Evolutionary conservation across 2,888 invertebrate genomes (phyloP).

Genomic region (Phragmatobia fuliginosa): DNA sequence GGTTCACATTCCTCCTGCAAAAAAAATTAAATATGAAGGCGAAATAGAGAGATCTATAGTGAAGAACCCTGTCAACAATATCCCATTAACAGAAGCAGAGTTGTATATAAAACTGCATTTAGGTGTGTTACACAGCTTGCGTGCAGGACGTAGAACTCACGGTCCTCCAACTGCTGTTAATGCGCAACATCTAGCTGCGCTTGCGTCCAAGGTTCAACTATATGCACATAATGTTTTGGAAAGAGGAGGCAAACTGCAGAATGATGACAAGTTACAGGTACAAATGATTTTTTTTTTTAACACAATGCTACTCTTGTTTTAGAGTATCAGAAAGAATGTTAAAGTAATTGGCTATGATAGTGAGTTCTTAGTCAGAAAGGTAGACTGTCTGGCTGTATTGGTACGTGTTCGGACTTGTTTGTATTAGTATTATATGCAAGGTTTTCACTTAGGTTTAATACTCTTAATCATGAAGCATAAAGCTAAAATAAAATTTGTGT

Average conservation of each 20-base stretch:
- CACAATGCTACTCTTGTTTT: too few species aligned
- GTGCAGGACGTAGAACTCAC: constrained; percentile 81
- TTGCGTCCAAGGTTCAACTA: constrained; percentile 79
- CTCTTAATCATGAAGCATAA: too few species aligned
- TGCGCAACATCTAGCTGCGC: constrained; percentile 87
- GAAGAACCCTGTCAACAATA: constrained; percentile 60
- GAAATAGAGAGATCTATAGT: constrained; percentile 60
- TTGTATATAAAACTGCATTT: constrained; percentile 90
- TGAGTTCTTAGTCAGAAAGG: background rate
- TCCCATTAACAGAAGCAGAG: constrained; percentile 67
- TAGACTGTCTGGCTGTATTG: too few species aligned
- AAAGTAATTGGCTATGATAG: background rate
- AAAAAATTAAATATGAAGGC: constrained; percentile 78
- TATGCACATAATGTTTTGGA: constrained; percentile 72
- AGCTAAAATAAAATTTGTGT: too few species aligned
- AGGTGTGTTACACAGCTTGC: constrained; percentile 88
- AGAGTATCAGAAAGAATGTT: background rate
- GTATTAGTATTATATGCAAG: too few species aligned
- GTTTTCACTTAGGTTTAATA: too few species aligned
- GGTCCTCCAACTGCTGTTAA: constrained; percentile 88
- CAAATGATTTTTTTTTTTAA: too few species aligned
- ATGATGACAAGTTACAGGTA: constrained; percentile 78
- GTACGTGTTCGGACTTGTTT: too few species aligned
- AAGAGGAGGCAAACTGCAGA: constrained; percentile 69
- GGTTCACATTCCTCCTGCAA: constrained; percentile 69